A percentile compares a stretch with the other conserved stretches of the same genome.
These are phyloP conservation scores for Microvelia longipes DNA, from an alignment of 1,140 invertebrate species.

Conservation along the genomic window DNA sequence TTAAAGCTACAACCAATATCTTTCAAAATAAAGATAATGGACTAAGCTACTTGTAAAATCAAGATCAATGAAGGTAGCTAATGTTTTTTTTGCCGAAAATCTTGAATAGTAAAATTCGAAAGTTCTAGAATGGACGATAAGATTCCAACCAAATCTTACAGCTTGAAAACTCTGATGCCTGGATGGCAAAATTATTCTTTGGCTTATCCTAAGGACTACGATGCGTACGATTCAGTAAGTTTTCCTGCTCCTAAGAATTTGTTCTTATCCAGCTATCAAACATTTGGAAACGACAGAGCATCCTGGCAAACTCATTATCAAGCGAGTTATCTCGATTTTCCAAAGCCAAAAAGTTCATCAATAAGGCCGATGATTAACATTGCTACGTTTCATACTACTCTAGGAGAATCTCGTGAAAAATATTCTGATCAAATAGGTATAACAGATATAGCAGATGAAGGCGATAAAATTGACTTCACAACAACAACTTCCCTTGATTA, in stretches of 20 bases:
- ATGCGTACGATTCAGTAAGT: neutral
- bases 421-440: neutral
- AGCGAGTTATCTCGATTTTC: neutral
- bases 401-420: neutral
- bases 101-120: neutral
- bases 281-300: neutral
- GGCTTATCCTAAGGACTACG: neutral
- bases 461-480: neutral
- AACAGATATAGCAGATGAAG: neutral
- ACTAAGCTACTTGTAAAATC: no score
- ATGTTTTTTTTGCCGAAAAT: no score
- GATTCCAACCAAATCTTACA: neutral
- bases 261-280: neutral
- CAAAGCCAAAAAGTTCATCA: neutral
- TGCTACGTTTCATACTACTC: neutral
- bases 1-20: no score
- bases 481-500: neutral
- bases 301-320: neutral
- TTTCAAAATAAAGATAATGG: no score
- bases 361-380: neutral
- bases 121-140: neutral
- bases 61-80: no score
- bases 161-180: neutral
- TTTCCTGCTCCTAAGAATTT: neutral
- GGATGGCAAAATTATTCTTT: neutral